These are phyloP conservation scores for Meliscaeva auricollis DNA, from an alignment of 2,888 invertebrate genomes.

Conservation along the genomic window DNA sequence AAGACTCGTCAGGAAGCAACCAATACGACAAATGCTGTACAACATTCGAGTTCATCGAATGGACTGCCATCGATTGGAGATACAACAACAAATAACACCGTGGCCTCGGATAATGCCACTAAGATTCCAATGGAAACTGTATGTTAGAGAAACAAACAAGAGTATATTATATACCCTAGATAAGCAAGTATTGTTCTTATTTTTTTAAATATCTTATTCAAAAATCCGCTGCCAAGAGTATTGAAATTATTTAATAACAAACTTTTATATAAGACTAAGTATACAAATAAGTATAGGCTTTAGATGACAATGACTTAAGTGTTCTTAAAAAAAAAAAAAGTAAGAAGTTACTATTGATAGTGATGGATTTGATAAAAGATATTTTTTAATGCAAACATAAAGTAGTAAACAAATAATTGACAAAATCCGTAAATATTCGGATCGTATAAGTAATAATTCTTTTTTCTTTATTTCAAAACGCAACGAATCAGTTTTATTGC, in stretches of 20 bases:
- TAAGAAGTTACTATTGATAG: slow-evolving; percentile 13
- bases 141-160: slow-evolving; percentile 84
- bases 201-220: slow-evolving; percentile 14
- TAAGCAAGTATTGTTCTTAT: slow-evolving; percentile 59
- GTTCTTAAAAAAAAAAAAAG: slow-evolving; percentile 54
- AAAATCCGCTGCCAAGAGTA: slow-evolving; percentile 64
- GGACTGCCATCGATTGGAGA: slow-evolving; percentile 90
- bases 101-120: slow-evolving; percentile 75
- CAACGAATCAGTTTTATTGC: neutral
- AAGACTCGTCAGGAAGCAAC: slow-evolving; percentile 85
- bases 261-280: slow-evolving; percentile 60
- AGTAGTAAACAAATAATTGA: slow-evolving; percentile 22
- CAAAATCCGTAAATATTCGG: slow-evolving; percentile 19
- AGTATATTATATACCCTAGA: slow-evolving; percentile 7
- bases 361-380: neutral
- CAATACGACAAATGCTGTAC: slow-evolving; percentile 87
- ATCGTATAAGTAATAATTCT: slow-evolving; percentile 1
- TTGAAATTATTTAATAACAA: slow-evolving; percentile 58
- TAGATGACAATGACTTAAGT: slow-evolving; percentile 44
- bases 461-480: slow-evolving; percentile 12
- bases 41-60: slow-evolving; percentile 91
- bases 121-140: slow-evolving; percentile 87
- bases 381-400: slow-evolving; percentile 1
- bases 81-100: slow-evolving; percentile 67
- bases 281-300: slow-evolving; percentile 62